Evolutionary conservation across 2,797 vertebrate species (phyloP).

Genomic region (Macrochelys suwanniensis): DNA sequence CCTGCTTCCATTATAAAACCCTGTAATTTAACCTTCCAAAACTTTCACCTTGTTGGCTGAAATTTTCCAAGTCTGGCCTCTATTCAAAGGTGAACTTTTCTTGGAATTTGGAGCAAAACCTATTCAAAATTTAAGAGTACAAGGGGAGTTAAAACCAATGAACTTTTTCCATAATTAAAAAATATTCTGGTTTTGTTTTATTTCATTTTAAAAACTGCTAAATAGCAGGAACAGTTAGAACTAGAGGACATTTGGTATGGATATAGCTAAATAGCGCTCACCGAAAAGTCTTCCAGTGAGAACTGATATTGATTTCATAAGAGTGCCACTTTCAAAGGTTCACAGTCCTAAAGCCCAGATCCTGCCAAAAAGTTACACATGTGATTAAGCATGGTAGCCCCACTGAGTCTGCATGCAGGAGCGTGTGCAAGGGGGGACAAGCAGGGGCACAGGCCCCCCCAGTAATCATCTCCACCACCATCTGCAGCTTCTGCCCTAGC

Average conservation of each 20-base stretch:
- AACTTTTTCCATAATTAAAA: background rate
- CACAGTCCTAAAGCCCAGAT: background rate
- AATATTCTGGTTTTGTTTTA: background rate
- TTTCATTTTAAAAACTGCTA: background rate
- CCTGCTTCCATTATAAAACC: background rate
- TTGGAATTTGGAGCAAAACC: background rate
- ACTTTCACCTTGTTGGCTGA: fast-evolving
- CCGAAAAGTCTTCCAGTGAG: background rate
- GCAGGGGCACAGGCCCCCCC: too few relatives aligned
- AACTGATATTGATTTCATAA: background rate
- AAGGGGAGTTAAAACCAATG: background rate
- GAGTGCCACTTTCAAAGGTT: background rate
- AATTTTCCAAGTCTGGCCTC: background rate
- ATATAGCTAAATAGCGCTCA: background rate
- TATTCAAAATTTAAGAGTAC: background rate
- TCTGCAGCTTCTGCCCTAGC: too few relatives aligned
- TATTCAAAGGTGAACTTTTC: background rate
- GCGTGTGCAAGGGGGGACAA: fast-evolving
- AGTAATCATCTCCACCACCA: too few relatives aligned
- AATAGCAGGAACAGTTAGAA: background rate
- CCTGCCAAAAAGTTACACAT: background rate
- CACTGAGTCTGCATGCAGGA: background rate
- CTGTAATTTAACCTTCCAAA: background rate
- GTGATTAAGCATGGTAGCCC: background rate
- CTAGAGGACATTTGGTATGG: background rate